A percentile compares a stretch with the other conserved stretches of the same genome.
These are phyloP conservation scores for Agapetus fuscipes DNA, from an alignment of 2,888 invertebrate species.

Conservation along the genomic window DNA sequence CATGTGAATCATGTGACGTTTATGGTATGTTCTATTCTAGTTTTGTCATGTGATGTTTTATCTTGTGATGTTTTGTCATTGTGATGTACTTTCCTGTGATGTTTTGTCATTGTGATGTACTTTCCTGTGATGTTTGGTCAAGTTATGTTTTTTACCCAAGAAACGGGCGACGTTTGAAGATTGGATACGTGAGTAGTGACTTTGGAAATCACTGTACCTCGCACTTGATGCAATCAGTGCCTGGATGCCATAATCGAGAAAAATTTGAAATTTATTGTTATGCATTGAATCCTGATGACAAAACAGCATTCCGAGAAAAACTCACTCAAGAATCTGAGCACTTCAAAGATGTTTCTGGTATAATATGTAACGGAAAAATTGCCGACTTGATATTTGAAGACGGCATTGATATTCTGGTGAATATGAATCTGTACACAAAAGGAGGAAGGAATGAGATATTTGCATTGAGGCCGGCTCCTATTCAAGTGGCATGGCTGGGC, in stretches of 20 bases:
- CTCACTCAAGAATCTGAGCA: slow-evolving; percentile 79
- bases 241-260: slow-evolving; percentile 70
- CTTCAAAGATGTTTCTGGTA: slow-evolving; percentile 77
- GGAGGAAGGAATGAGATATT: slow-evolving; percentile 93
- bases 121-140: slow-evolving; percentile 76
- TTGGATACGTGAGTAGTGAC: slow-evolving; percentile 90
- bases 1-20: no score
- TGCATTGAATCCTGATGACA: slow-evolving; percentile 81
- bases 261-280: slow-evolving; percentile 75
- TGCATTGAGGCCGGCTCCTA: slow-evolving; percentile 78
- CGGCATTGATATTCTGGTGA: slow-evolving; percentile 84
- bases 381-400: slow-evolving; percentile 81
- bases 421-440: slow-evolving; percentile 94
- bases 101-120: slow-evolving; percentile 78
- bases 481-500: slow-evolving; percentile 92
- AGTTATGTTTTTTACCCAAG: slow-evolving; percentile 63
- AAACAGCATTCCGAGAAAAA: slow-evolving; percentile 81
- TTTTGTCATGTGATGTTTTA: no score
- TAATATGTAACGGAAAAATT: slow-evolving; percentile 83
- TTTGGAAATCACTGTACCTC: slow-evolving; percentile 94
- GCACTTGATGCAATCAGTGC: slow-evolving; percentile 90
- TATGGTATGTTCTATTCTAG: no score
- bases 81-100: slow-evolving; percentile 90
- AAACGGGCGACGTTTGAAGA: slow-evolving; percentile 53
- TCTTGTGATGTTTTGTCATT: no score